Base-by-base conservation (phyloP, 2,113 vertebrate genomes). In the Argyrosomus japonicus region DNA sequence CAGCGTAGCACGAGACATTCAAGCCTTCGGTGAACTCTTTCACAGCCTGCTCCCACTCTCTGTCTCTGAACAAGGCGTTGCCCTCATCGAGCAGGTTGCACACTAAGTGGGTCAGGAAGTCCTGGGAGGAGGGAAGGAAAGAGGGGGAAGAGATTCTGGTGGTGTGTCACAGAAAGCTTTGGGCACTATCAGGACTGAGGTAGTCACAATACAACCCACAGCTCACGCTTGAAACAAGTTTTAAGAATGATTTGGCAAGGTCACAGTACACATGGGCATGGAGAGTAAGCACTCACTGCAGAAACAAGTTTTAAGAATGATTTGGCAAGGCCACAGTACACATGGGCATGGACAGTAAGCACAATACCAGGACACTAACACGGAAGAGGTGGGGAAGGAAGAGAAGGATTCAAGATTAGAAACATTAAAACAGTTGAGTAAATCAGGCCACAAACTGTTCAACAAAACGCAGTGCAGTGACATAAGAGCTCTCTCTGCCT, bases 71-170 rank as follows among this genome's bases (percentile, higher is more conserved):
- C 53, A 96, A 92, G 57, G 95, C 95, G 58, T 98, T 98, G 67
- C 97, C 98, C 89, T 99, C 98, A 0, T 96, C 96, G 10, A 98
- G 96, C 72, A 99, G 90, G 90, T 99, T 97, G 90, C 93, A 95
- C 70, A 99, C 96, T 83, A 99, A 91, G 88, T 96, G 95, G 84
- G 96, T 96, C 83, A 99, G 92, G 89, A 97, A 97, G 63, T 94
- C 95, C 98, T 99, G 61, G 2, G 3, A 63, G 40, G 2, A 36
- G 6, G 19, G 70, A 56, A 57, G 43, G 1, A 50, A 32, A 23
- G 2, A 9, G n/a, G 9, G 6, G 6, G n/a, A 18, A 9, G 19
- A 14, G 21, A 50, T 3, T 2, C 11, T 18, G 21, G 7, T 29
- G 32, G 50, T 11, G 11, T 45, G 10, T 54, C 6, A 15, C n/a